A percentile compares a stretch with the other conserved stretches of the same genome.
Conservation (phyloP, 2,888 invertebrate species). For the Mythimna pallens region DNA sequence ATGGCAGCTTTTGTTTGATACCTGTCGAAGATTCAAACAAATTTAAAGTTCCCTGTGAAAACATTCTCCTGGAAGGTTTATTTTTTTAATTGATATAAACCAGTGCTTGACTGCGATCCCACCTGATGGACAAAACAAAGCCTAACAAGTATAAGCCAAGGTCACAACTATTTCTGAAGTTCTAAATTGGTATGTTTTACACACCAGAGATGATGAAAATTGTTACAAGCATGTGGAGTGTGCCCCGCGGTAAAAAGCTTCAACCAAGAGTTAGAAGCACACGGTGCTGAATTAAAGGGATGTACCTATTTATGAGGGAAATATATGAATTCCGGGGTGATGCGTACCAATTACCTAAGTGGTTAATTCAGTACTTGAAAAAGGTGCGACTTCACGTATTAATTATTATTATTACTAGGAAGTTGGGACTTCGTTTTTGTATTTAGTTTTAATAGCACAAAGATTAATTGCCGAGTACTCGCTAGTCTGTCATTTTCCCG, state of each 20-base stretch:
- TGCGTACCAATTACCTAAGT: no score
- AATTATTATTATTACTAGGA: no score
- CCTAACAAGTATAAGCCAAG: background rate
- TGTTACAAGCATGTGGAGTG: background rate
- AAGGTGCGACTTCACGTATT: no score
- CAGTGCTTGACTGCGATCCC: no score
- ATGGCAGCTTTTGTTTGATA: constrained; percentile 85
- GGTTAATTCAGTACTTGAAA: background rate
- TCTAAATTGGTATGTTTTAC: background rate
- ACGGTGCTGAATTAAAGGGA: background rate
- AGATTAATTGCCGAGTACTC: background rate
- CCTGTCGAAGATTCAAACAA: constrained; percentile 68
- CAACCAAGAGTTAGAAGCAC: background rate
- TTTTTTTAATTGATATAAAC: no score
- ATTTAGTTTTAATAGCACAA: background rate
- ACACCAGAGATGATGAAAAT: background rate
- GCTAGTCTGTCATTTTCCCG: background rate
- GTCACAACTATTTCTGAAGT: background rate
- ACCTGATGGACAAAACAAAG: background rate
- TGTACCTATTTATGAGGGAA: no score
- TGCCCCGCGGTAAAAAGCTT: background rate
- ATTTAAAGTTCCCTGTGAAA: background rate
- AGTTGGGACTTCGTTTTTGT: background rate
- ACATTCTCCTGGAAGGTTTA: background rate
- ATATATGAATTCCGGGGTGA: no score